Evolutionary conservation across 2,113 vertebrate genomes (phyloP).

Genomic region (Cheirogaleus medius): DNA sequence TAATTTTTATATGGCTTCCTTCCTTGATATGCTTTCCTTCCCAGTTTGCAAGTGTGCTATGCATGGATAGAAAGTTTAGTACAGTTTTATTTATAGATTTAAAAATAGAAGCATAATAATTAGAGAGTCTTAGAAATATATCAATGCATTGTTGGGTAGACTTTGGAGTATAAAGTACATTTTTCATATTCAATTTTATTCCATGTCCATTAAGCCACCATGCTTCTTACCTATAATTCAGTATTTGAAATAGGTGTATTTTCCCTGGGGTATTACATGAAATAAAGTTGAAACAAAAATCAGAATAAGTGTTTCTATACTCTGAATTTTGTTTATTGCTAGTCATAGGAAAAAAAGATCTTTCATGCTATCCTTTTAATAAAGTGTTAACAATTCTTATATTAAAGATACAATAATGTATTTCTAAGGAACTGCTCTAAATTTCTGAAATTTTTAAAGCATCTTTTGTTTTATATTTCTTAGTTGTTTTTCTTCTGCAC

Average conservation of each 20-base stretch:
- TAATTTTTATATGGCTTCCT: background rate
- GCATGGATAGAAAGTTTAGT: background rate
- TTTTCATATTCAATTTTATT: background rate
- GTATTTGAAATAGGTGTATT: background rate
- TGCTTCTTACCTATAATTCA: background rate
- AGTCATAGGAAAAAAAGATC: background rate
- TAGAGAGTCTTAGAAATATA: background rate
- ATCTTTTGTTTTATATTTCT: background rate
- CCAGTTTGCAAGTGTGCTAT: background rate
- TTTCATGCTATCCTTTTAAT: background rate
- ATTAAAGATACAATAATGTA: background rate
- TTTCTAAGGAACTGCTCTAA: background rate
- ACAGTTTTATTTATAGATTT: background rate
- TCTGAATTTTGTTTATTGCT: constrained; percentile 17
- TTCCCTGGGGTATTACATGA: background rate
- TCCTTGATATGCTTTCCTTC: background rate
- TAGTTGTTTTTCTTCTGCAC: background rate
- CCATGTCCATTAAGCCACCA: background rate
- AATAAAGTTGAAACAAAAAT: constrained; percentile 13
- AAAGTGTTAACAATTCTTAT: background rate
- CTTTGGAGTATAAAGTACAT: background rate
- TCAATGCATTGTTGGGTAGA: background rate
- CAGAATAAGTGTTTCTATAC: constrained; percentile 17
- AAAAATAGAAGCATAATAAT: background rate
- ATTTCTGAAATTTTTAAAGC: constrained; percentile 17